Evolutionary conservation across 2,113 vertebrate species (phyloP).

Genomic region (Phaetusa simplex): DNA sequence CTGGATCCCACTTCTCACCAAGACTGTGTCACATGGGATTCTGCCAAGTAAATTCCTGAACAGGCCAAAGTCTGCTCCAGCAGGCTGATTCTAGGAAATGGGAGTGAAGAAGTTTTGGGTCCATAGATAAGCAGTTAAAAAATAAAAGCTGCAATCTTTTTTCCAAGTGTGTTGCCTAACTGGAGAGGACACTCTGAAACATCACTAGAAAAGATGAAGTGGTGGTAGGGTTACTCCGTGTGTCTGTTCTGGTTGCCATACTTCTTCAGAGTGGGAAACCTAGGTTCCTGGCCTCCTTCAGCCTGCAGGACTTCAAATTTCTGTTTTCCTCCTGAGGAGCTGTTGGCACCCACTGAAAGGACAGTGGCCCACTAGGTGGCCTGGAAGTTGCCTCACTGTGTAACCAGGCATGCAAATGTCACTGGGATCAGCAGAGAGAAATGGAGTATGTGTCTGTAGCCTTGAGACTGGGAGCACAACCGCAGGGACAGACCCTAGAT

Average conservation of each 20-base stretch:
- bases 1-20: background rate
- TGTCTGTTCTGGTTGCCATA: background rate
- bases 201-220: background rate
- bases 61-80: background rate
- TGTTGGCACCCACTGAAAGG: background rate
- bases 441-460: background rate
- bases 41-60: background rate
- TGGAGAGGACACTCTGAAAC: background rate
- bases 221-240: background rate
- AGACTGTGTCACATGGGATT: background rate
- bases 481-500: background rate
- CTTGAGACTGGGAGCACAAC: background rate
- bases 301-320: background rate
- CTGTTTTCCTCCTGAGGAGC: background rate
- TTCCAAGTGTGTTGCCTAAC: background rate
- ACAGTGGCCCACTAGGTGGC: background rate
- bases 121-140: background rate
- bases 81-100: background rate
- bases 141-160: background rate
- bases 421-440: background rate
- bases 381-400: background rate
- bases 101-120: background rate
- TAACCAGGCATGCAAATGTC: background rate
- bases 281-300: background rate
- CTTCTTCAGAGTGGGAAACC: background rate